A percentile compares a stretch with the other conserved stretches of the same genome.
These are phyloP conservation scores for Pristionchus arcanus DNA, from an alignment of 2,888 invertebrate genomes.

Conservation along the genomic window DNA sequence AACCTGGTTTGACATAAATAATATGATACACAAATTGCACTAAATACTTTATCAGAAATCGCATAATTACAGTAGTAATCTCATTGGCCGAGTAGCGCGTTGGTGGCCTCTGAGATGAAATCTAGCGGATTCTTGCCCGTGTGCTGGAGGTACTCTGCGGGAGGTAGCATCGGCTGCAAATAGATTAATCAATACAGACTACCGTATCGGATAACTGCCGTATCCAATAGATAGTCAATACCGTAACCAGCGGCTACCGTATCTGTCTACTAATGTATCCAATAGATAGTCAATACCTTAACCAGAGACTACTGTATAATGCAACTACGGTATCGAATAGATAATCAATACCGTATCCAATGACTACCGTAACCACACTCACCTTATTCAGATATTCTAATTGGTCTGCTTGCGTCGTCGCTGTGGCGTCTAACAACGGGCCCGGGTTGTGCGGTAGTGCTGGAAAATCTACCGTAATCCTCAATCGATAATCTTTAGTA, in stretches of 20 bases:
- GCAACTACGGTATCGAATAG: too few relatives aligned
- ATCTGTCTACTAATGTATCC: too few relatives aligned
- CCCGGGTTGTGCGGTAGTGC: not conserved
- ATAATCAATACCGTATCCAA: not conserved
- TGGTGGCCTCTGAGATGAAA: slow-evolving; percentile 63
- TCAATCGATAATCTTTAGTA: not conserved
- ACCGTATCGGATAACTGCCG: too few relatives aligned
- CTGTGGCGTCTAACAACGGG: not conserved
- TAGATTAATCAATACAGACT: too few relatives aligned
- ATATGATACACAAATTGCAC: not conserved
- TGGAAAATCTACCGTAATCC: not conserved
- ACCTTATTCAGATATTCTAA: slow-evolving; percentile 24
- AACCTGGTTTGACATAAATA: not conserved
- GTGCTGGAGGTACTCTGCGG: slow-evolving; percentile 46
- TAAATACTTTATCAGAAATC: slow-evolving; percentile 2
- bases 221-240: too few relatives aligned
- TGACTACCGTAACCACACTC: not conserved
- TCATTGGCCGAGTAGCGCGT: slow-evolving; percentile 57
- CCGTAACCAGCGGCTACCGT: not conserved
- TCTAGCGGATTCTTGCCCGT: slow-evolving; percentile 58
- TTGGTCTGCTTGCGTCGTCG: not conserved
- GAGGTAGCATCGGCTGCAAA: slow-evolving; percentile 38
- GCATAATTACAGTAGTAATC: not conserved
- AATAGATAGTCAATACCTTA: too few relatives aligned
- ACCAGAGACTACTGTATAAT: too few relatives aligned